Evolutionary conservation across 2,113 vertebrate genomes (phyloP).

Genomic region (Microtus ochrogaster): DNA sequence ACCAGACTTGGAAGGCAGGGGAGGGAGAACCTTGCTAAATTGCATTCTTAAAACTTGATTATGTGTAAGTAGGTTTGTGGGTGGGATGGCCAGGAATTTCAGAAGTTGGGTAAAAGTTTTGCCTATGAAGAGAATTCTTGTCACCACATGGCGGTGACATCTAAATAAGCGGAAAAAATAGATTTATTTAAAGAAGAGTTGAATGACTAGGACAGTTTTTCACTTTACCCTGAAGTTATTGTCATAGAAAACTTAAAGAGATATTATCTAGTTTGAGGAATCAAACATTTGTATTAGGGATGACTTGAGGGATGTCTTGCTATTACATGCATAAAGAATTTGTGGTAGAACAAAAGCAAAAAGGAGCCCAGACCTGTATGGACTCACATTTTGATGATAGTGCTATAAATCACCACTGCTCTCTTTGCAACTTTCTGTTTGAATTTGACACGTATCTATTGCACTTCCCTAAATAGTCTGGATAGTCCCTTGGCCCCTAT

Average conservation of each 20-base stretch:
- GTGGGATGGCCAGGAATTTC: background rate
- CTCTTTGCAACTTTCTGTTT: background rate
- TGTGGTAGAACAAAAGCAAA: background rate
- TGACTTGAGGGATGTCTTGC: slow-evolving; percentile 42
- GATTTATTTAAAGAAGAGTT: background rate
- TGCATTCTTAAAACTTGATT: background rate
- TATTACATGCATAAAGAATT: background rate
- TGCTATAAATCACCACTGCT: background rate
- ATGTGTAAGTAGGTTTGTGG: background rate
- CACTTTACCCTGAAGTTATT: background rate
- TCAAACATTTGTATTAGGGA: background rate
- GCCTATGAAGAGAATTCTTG: background rate
- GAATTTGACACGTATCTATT: background rate
- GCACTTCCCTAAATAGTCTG: background rate
- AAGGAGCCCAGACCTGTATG: background rate
- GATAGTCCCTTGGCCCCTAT: background rate
- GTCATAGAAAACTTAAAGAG: background rate
- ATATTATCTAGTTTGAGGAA: background rate
- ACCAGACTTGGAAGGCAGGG: background rate
- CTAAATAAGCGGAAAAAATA: background rate
- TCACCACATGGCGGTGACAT: background rate
- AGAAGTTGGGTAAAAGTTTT: background rate
- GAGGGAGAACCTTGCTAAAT: background rate
- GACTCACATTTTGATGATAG: background rate
- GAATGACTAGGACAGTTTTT: background rate